These are phyloP conservation scores for Sphaerophoria taeniata DNA, from an alignment of 2,888 invertebrate genomes.

Conservation along the genomic window DNA sequence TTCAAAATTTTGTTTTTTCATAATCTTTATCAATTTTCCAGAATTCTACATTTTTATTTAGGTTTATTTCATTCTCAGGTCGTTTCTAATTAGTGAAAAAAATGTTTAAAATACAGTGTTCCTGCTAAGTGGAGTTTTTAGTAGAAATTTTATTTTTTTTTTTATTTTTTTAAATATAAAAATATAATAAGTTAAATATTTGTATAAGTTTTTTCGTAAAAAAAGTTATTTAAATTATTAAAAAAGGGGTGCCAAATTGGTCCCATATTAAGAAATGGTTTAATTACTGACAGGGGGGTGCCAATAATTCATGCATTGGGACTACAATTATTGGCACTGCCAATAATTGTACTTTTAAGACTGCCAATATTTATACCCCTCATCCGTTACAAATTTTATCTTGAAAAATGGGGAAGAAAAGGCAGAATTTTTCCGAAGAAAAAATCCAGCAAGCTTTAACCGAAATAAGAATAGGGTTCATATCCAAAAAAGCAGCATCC, in stretches of 20 bases:
- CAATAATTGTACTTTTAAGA: too few species aligned
- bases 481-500: conserved; percentile 3
- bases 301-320: background rate
- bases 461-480: conserved; percentile 1
- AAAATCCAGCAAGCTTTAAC: background rate
- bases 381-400: background rate
- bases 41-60: too few species aligned
- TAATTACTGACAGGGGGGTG: background rate
- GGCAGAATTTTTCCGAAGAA: background rate
- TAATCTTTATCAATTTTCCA: too few species aligned
- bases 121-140: too few species aligned
- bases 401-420: background rate
- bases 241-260: background rate
- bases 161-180: background rate
- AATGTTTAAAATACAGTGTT: too few species aligned
- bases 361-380: background rate
- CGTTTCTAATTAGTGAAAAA: too few species aligned
- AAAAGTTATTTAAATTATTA: background rate
- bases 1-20: too few species aligned
- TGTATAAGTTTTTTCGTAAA: background rate
- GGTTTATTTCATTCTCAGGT: too few species aligned
- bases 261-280: background rate
- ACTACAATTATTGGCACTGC: background rate
- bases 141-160: too few species aligned
- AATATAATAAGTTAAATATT: background rate